Percentiles rank a stretch among this genome's conserved stretches.
phyloP scores from a whole-genome alignment of 2,888 invertebrate species.

The Tinea semifulvella region DNA sequence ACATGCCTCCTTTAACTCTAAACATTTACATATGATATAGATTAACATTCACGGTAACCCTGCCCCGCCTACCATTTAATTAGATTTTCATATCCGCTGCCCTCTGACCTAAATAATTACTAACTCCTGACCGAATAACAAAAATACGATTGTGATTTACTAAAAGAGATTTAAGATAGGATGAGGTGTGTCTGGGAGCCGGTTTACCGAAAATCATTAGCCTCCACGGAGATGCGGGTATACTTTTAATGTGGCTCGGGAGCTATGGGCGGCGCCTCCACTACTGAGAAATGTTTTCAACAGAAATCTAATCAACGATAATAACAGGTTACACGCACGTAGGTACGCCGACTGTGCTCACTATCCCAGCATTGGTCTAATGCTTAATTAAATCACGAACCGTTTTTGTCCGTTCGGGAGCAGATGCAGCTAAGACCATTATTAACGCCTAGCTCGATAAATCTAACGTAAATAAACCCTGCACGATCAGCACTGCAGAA shows the following conservation, averaged over 20 bases:
- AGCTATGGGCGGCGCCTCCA: slow-evolving; percentile 61
- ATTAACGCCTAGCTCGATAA: slow-evolving; percentile 1
- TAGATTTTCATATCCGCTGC: slow-evolving; percentile 60
- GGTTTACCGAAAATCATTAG: slow-evolving; percentile 67
- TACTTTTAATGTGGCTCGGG: slow-evolving; percentile 61
- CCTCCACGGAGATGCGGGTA: slow-evolving; percentile 48
- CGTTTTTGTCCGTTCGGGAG: slow-evolving; percentile 35
- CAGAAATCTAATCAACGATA: slow-evolving; percentile 66
- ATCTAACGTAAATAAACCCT: slow-evolving; percentile 18
- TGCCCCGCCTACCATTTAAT: slow-evolving; percentile 50
- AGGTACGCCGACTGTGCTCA: slow-evolving; percentile 47
- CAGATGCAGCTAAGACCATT: background rate
- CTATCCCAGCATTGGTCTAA: slow-evolving; percentile 47
- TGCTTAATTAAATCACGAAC: slow-evolving; percentile 64
- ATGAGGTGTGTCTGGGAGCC: slow-evolving; percentile 54
- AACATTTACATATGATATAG: slow-evolving; percentile 18
- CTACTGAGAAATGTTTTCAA: slow-evolving; percentile 67
- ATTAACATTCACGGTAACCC: slow-evolving; percentile 10
- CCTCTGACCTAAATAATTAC: slow-evolving; percentile 66
- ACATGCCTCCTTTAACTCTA: slow-evolving; percentile 30
- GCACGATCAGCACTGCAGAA: slow-evolving; percentile 19
- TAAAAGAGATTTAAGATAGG: slow-evolving; percentile 55
- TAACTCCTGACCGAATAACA: slow-evolving; percentile 55
- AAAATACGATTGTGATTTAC: slow-evolving; percentile 58
- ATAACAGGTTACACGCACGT: slow-evolving; percentile 60